Evolutionary conservation across 2,797 vertebrate species (phyloP).

Genomic region (Bovichtus diacanthus): DNA sequence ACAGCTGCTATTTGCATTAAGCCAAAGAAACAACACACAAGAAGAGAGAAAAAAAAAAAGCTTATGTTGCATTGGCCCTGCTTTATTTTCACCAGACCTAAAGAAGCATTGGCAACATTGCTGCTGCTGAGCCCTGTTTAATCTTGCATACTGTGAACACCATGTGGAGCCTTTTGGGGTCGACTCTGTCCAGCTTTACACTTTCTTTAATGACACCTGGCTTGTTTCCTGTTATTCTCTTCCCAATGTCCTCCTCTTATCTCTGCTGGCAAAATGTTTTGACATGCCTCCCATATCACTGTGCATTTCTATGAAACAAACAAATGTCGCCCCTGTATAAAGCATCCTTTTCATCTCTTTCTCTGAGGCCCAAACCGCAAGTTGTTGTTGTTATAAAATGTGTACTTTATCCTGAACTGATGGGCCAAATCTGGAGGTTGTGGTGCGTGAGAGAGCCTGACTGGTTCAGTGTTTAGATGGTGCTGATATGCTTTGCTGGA

Average conservation of each 20-base stretch:
- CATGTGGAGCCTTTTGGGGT: slow-evolving; percentile 20
- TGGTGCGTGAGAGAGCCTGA: background rate
- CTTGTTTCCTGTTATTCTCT: slow-evolving; percentile 28
- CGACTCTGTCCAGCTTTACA: slow-evolving; percentile 24
- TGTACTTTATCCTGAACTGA: slow-evolving; percentile 22
- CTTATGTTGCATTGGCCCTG: background rate
- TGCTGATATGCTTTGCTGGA: slow-evolving; percentile 38
- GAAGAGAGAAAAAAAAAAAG: no score
- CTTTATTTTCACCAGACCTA: slow-evolving; percentile 10
- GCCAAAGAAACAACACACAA: slow-evolving; percentile 13
- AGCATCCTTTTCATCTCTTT: background rate
- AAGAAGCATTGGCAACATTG: background rate
- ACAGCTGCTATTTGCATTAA: slow-evolving; percentile 54
- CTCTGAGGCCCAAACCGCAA: background rate
- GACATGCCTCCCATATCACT: slow-evolving; percentile 10
- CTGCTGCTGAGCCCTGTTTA: background rate
- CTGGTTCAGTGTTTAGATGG: slow-evolving; percentile 29
- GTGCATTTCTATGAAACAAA: slow-evolving; percentile 19
- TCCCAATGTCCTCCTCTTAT: slow-evolving; percentile 23
- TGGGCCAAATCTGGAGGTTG: slow-evolving; percentile 22
- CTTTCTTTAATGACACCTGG: slow-evolving; percentile 9
- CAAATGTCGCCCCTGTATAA: background rate
- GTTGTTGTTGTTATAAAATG: background rate
- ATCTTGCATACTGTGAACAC: slow-evolving; percentile 14
- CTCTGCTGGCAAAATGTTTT: slow-evolving; percentile 36